Evolutionary conservation across 2,113 vertebrate species (phyloP).

Genomic region (Tangachromis dhanisi): DNA sequence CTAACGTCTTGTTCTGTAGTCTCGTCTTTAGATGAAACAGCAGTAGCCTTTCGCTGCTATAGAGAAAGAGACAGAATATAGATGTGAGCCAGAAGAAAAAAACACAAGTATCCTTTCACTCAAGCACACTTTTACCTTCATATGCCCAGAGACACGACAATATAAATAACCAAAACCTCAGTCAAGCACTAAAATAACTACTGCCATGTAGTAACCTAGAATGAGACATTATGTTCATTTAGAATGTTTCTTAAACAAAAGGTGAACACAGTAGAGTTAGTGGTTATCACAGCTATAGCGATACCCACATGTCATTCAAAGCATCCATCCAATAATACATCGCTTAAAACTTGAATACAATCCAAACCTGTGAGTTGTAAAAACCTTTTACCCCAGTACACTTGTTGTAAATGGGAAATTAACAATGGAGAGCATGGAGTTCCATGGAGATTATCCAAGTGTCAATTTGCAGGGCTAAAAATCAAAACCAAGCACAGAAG

Average conservation of each 20-base stretch:
- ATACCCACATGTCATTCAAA: neutral
- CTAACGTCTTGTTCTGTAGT: neutral
- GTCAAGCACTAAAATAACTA: neutral
- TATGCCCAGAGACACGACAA: rapidly evolving
- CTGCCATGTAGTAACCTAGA: rapidly evolving
- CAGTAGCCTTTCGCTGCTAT: neutral
- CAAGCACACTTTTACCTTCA: neutral
- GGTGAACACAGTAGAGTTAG: neutral
- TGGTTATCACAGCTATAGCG: neutral
- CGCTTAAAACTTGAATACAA: neutral
- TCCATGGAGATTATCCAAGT: neutral
- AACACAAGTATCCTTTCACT: rapidly evolving
- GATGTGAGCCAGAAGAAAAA: neutral
- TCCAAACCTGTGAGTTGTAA: neutral
- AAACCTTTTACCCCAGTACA: neutral
- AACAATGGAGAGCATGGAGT: neutral
- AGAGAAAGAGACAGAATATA: neutral
- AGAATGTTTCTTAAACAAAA: neutral
- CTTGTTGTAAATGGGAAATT: neutral
- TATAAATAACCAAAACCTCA: neutral
- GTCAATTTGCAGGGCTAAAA: neutral
- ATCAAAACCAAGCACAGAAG: neutral
- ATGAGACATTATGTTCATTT: neutral
- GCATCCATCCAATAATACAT: neutral
- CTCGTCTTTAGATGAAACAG: neutral